Percentiles rank a stretch among this genome's conserved stretches.
These are phyloP conservation scores for Callospermophilus lateralis DNA, from an alignment of 2,113 vertebrate species.

Conservation along the genomic window DNA sequence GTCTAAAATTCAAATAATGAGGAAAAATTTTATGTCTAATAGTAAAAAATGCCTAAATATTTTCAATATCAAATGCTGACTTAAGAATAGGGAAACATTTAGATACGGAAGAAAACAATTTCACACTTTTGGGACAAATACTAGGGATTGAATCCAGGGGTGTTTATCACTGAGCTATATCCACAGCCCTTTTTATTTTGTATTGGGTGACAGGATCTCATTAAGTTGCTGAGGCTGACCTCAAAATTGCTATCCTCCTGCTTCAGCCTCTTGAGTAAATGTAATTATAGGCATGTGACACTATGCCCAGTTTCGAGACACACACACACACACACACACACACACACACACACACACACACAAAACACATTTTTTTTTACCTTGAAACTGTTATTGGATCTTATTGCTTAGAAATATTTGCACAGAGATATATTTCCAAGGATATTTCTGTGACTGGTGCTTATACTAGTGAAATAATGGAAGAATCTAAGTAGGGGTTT, in stretches of 20 bases:
- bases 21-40: neutral
- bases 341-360: no score
- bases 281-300: no score
- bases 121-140: neutral
- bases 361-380: constrained; percentile 35
- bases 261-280: no score
- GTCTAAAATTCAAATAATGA: no score
- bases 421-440: constrained; percentile 27
- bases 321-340: no score
- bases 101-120: constrained; percentile 30
- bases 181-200: no score
- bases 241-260: no score
- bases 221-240: no score
- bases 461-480: constrained; percentile 12
- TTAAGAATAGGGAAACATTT: constrained; percentile 35
- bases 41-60: constrained; percentile 12
- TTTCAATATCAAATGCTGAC: constrained; percentile 35
- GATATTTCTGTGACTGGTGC: neutral
- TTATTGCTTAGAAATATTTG: constrained; percentile 54
- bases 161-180: no score
- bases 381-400: neutral
- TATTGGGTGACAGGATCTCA: no score
- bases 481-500: neutral
- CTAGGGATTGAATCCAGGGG: no score
- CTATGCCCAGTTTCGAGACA: no score